Percentiles rank a stretch among this genome's conserved stretches.
Evolutionary conservation across 2,797 vertebrate genomes (phyloP).

Genomic region (Amblyraja radiata): DNA sequence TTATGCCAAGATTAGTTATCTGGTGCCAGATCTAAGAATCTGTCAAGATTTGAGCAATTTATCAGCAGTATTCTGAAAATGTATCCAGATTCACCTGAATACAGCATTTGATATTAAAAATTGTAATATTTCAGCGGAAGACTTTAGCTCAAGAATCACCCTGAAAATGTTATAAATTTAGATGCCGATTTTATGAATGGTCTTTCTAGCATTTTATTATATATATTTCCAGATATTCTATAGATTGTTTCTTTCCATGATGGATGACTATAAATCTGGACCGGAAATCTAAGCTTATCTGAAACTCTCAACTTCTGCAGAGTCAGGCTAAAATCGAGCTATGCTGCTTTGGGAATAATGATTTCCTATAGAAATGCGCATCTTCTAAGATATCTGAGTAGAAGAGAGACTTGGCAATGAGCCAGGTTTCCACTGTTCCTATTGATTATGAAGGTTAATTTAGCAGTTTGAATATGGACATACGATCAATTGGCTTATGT

Average conservation of each 20-base stretch:
- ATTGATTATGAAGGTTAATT: constrained; percentile 22
- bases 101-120: background rate
- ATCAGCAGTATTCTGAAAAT: background rate
- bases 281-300: constrained; percentile 28
- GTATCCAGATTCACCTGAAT: background rate
- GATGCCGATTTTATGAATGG: background rate
- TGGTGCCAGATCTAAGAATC: background rate
- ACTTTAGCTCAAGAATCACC: background rate
- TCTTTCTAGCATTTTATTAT: background rate
- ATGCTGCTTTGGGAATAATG: constrained; percentile 16
- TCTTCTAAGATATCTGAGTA: constrained; percentile 17
- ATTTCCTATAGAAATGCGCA: background rate
- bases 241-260: background rate
- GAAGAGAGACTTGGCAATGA: background rate
- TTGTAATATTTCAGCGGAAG: background rate
- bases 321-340: background rate
- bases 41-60: background rate
- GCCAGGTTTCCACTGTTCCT: background rate
- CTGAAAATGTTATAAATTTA: background rate
- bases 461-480: background rate
- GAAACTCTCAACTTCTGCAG: background rate
- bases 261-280: background rate
- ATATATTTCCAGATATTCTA: background rate
- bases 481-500: background rate
- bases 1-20: background rate